Evolutionary conservation across 1,140 invertebrate species (phyloP), one percentile per base, ranked within the genome.

Genomic region (Cyphomyrmex costatus): DNA sequence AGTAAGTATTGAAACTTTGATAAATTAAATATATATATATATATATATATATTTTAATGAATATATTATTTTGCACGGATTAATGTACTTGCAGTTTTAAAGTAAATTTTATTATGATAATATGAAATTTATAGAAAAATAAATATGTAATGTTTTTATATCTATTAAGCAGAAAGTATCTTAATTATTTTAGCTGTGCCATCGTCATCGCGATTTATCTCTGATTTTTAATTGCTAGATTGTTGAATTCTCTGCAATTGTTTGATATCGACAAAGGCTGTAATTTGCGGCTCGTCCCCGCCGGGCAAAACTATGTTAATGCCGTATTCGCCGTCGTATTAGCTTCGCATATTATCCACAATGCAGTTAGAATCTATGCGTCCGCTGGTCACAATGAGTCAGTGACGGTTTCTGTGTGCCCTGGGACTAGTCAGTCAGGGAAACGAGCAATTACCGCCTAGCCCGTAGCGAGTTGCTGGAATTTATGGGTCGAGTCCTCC

Each of bases 321-420:
- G 68, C 36, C 53, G 49, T 53, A 56, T 79, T 70, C 49, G 58
- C 80, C 61, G 71, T 58, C 60, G 49, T 90, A 90, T 90, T 90
- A 90, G 82, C 86, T 58, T 73, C 56, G 79, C 79, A 79, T 89
- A 89, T 87, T 89, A 79, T 36, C 86, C 86, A 88, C 89, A 85
- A 89, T 90, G 84, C 89, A 91, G 89, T 91, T 88, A 86, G 89
- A 91, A 89, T 91, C 86, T 80, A 86, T 88, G 79, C 77, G 46
- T 80, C 36, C 68, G 66, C 66, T 60, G 87, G 88, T 89, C 89
- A 89, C 90, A 86, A 91, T 91, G 84, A 84, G 87, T 78, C 88
- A 89, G 88, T 89, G 88, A 73, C 87, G 88, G 65, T 61, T 58
- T n/a, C 36, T 65, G 56, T 51, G 63, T 61, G 65, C 36, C 78